Evolutionary conservation across 2,888 invertebrate genomes (phyloP).

Genomic region (Eremobia ochroleuca): DNA sequence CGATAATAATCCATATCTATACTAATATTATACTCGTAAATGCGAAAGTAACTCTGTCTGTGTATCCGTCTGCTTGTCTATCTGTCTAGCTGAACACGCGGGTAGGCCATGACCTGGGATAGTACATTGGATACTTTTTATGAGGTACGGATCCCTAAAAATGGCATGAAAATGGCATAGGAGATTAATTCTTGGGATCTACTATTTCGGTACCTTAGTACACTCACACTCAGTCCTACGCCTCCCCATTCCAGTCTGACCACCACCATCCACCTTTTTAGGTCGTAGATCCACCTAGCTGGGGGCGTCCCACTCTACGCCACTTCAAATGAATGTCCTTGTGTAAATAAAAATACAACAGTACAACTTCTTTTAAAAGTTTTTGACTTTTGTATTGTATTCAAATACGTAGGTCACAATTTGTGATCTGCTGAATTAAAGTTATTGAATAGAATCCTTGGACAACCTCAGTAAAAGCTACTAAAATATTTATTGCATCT

Average conservation of each 20-base stretch:
- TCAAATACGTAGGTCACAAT: background rate
- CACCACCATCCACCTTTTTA: background rate
- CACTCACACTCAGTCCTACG: background rate
- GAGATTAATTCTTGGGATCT: background rate
- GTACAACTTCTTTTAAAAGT: background rate
- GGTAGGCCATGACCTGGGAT: no score
- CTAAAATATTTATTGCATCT: background rate
- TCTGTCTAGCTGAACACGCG: no score
- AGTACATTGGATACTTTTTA: no score
- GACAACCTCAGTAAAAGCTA: background rate
- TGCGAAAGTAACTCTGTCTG: no score
- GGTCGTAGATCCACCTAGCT: no score
- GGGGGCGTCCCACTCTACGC: no score
- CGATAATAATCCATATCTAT: background rate
- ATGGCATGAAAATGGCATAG: no score
- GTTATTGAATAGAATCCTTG: background rate
- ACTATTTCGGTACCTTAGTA: background rate
- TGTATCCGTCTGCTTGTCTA: no score
- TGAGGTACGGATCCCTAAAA: no score
- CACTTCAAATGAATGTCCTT: background rate
- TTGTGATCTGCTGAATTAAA: background rate
- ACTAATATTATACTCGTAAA: no score
- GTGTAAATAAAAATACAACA: background rate
- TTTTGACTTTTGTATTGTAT: conserved; percentile 1
- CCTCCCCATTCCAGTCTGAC: background rate